These are phyloP conservation scores for Stichodactyla helianthus DNA, from an alignment of 64 coral and sea anemone species.

Conservation along the genomic window DNA sequence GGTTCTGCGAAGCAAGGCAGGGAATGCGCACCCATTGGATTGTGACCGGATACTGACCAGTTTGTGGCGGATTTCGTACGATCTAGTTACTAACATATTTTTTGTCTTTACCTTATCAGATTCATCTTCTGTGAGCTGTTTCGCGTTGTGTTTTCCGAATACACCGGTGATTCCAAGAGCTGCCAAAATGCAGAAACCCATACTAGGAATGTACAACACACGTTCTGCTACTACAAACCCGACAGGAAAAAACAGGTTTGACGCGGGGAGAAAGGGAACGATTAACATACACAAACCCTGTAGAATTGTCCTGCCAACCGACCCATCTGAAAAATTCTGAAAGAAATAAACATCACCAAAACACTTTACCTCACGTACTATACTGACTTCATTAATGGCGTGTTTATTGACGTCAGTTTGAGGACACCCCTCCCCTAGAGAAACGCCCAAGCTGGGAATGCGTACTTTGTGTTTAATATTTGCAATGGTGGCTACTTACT, in stretches of 20 bases:
- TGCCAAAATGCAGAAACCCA: conserved; percentile 71
- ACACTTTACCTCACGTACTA: neutral
- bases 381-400: too few relatives aligned
- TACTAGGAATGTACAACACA: conserved; percentile 84
- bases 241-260: conserved; percentile 78
- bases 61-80: too few relatives aligned
- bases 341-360: neutral
- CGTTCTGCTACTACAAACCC: conserved; percentile 90
- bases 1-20: too few relatives aligned
- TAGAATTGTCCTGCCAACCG: conserved; percentile 12
- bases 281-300: conserved; percentile 45
- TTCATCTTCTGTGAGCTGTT: neutral
- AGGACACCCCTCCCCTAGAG: neutral
- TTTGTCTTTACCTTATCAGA: neutral
- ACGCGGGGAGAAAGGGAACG: conserved; percentile 76
- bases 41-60: too few relatives aligned
- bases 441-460: neutral
- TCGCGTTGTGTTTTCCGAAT: neutral
- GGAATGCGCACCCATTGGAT: too few relatives aligned
- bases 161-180: conserved; percentile 58
- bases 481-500: neutral
- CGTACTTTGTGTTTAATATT: neutral
- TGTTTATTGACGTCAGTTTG: neutral
- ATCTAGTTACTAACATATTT: too few relatives aligned
- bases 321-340: neutral